phyloP scores from a whole-genome alignment of 2,113 vertebrate species.

The Laticauda laticaudata region DNA sequence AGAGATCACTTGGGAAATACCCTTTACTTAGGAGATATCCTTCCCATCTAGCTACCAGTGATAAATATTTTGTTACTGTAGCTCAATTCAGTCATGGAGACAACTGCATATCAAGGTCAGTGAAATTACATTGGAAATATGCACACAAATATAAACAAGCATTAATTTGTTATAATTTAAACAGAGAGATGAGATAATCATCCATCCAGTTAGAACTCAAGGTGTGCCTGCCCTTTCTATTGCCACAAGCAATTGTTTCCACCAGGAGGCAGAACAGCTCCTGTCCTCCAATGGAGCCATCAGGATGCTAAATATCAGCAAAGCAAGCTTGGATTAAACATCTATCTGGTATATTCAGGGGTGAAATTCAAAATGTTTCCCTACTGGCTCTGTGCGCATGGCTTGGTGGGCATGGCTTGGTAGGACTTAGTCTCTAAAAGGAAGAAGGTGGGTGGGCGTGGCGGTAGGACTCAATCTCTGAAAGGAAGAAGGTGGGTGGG shows the following conservation, averaged over 20 bases:
- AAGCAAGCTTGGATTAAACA: neutral
- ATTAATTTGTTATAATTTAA: neutral
- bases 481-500: too few relatives aligned
- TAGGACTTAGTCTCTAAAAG: too few relatives aligned
- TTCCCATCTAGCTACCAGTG: neutral
- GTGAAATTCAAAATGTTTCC: too few relatives aligned
- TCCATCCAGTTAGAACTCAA: neutral
- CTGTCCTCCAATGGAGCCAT: neutral
- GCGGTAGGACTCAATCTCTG: too few relatives aligned
- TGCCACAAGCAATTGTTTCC: accelerated
- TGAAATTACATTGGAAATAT: neutral
- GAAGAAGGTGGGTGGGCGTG: too few relatives aligned
- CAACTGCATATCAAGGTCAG: neutral
- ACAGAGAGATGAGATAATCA: neutral
- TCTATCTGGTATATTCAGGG: neutral
- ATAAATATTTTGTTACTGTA: neutral
- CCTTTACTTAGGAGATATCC: neutral
- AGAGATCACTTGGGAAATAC: neutral
- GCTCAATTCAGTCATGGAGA: neutral
- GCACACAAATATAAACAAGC: neutral
- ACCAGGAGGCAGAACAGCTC: neutral
- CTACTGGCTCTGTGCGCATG: too few relatives aligned
- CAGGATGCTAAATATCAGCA: slow-evolving; percentile 4
- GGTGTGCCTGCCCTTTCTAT: neutral
- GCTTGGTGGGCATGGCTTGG: too few relatives aligned